Base-by-base conservation (phyloP, 2,888 invertebrate genomes). In the Dysmachus trigonus region DNA sequence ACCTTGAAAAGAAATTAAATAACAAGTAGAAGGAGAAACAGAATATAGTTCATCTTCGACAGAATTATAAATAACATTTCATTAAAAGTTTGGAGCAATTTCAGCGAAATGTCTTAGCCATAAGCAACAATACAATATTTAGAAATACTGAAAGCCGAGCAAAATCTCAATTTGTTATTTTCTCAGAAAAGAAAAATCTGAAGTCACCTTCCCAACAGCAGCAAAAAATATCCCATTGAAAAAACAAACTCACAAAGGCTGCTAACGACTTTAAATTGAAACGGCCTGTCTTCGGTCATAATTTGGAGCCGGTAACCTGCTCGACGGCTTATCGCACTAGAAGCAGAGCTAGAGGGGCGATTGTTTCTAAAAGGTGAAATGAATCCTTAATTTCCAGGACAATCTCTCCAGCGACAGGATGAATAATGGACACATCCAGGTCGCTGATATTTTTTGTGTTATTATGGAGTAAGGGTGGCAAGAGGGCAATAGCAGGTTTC, bases 361-460 rank as follows among this genome's bases (percentile, higher is more conserved):
- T 79, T 79, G 79, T 79, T 79, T 79, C 47, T 51, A 30, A 51
- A 79, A 47, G 41, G 79, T 27, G 51, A 79, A 79, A 79, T 79
- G 51, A 41, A 79, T 79, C 79, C 51, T 51, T 51, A 41, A 62
- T 30, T 79, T 38, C 27, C 79, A 79, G 30, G 31, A 4, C 38
- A 31, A 51, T 79, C 51, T 41, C 27, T 51, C 27, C 8, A 79
- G 30, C 51, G 27, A 15, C 35, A 79, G 51, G 27, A 41, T 38
- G 76, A 35, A 38, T 76, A 38, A 38, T 38, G 76, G 38, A 31
- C 33, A 35, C 38, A 41, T 76, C 35, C 76, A 38, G 51, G 1
- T 1, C 27, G 30, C 10, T 41, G n/a, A 79, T 30, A 22, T 51
- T 79, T 51, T 79, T 79, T 51, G 10, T 53, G n/a, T 53, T 31